Evolutionary conservation across 2,113 vertebrate genomes (phyloP).

Genomic region (Phrynosoma platyrhinos): DNA sequence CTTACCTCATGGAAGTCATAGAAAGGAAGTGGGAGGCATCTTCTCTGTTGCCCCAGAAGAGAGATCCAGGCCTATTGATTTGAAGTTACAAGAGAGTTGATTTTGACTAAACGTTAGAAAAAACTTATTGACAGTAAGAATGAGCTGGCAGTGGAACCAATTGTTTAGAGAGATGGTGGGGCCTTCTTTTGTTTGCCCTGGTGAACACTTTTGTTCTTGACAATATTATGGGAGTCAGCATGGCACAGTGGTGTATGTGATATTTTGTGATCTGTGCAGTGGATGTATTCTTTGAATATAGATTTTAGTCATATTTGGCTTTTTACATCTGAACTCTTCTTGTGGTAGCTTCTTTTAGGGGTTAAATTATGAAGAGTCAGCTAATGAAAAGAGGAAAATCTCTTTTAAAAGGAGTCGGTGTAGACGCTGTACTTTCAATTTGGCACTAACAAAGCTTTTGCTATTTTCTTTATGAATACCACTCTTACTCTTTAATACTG

Average conservation of each 20-base stretch:
- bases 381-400: conserved; percentile 9
- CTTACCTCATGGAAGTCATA: too few species aligned
- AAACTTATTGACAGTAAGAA: too few species aligned
- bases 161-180: too few species aligned
- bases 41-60: too few species aligned
- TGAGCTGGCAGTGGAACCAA: too few species aligned
- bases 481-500: conserved; percentile 32
- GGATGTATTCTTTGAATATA: too few species aligned
- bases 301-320: background rate
- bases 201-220: background rate
- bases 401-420: background rate
- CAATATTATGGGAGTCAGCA: too few species aligned
- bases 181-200: background rate
- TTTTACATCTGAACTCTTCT: conserved; percentile 16
- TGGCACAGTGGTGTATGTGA: too few species aligned
- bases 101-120: too few species aligned
- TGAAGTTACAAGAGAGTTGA: too few species aligned
- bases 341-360: conserved; percentile 10
- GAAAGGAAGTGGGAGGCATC: too few species aligned
- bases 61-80: too few species aligned
- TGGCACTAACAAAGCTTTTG: conserved; percentile 26
- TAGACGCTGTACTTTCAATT: conserved; percentile 11
- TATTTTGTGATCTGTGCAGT: background rate
- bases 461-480: background rate
- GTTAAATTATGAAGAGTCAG: conserved; percentile 29